A percentile compares a stretch with the other conserved stretches of the same genome.
Evolutionary conservation across 2,797 vertebrate genomes (phyloP).

Genomic region (Pangasius larnaudii): DNA sequence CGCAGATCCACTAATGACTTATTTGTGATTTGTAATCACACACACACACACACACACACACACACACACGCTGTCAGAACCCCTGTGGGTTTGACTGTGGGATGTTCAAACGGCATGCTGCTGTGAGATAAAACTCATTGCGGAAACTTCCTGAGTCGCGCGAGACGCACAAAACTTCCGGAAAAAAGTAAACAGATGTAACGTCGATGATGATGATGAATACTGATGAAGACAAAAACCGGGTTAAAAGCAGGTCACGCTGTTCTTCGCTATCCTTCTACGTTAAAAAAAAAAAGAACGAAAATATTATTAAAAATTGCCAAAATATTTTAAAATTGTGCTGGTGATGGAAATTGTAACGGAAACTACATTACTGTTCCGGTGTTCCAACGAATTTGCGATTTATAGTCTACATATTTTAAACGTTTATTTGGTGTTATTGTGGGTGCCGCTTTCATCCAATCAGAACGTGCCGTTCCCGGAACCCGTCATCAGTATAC

Average conservation of each 20-base stretch:
- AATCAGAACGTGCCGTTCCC: background rate
- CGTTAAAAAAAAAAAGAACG: background rate
- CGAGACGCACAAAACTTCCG: background rate
- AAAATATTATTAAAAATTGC: background rate
- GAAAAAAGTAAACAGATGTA: background rate
- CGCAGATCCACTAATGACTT: constrained; percentile 67
- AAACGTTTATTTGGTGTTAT: background rate
- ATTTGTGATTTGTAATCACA: constrained; percentile 34
- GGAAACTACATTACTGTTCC: background rate
- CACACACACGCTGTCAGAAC: background rate
- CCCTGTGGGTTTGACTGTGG: background rate
- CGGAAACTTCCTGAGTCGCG: background rate
- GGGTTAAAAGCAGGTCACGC: background rate
- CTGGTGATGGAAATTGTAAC: no score
- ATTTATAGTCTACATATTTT: background rate
- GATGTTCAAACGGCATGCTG: background rate
- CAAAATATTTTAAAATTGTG: background rate
- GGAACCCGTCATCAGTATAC: background rate
- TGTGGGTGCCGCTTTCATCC: background rate
- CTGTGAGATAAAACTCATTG: background rate
- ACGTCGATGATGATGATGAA: background rate
- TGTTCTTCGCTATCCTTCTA: background rate
- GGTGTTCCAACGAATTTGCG: background rate
- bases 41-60: constrained; percentile 12
- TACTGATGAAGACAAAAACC: background rate